Percentiles rank a stretch among this genome's conserved stretches.
Conservation (phyloP, 2,113 vertebrate genomes). For the Leucoraja erinaceus region DNA sequence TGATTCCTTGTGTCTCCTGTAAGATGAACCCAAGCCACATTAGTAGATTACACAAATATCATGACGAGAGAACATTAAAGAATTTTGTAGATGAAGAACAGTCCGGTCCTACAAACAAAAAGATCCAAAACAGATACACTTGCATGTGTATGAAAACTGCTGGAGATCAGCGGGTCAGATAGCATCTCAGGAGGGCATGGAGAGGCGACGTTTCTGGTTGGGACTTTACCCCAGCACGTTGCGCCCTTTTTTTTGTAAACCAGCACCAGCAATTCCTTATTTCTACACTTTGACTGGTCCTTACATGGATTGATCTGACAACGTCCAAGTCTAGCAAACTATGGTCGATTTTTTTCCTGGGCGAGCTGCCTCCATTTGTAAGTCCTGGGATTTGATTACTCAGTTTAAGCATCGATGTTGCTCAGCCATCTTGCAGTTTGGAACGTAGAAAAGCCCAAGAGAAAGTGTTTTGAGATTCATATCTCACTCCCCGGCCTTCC, state of each 20-base stretch:
- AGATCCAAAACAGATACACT: not conserved
- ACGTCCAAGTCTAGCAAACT: not conserved
- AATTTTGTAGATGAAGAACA: conserved; percentile 3
- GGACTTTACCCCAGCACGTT: no score
- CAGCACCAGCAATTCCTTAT: no score
- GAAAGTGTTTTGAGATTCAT: not conserved
- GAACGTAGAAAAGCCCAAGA: not conserved
- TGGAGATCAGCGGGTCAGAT: no score
- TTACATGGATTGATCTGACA: not conserved
- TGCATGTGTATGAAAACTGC: no score
- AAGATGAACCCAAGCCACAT: not conserved
- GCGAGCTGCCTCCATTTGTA: not conserved
- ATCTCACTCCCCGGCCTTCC: conserved; percentile 53
- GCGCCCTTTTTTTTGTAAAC: no score
- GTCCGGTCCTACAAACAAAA: not conserved
- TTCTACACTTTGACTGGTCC: no score
- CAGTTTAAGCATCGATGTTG: not conserved
- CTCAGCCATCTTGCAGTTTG: not conserved
- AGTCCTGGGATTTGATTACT: not conserved
- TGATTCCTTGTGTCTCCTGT: not conserved
- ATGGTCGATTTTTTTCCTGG: no score
- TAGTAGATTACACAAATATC: not conserved
- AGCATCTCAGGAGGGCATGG: not conserved
- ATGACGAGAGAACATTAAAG: not conserved
- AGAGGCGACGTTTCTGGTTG: no score